Base-by-base conservation (phyloP, 2,113 vertebrate genomes). In the Perca fluviatilis region DNA sequence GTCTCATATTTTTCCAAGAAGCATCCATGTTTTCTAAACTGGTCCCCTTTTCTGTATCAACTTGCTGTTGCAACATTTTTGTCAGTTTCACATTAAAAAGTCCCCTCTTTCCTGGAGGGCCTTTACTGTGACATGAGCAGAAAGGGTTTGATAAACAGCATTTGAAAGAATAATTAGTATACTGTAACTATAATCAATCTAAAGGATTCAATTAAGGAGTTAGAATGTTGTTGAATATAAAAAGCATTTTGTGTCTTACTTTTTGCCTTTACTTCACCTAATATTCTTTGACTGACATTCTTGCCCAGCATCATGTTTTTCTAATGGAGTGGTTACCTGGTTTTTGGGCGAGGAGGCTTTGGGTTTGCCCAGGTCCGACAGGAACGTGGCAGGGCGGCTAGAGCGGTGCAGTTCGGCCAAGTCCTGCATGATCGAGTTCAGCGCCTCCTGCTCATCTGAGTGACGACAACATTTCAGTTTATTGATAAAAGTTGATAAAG, bases 341-440 rank as follows among this genome's bases (percentile, higher is more conserved):
- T 99, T 99, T 94, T 98, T 98, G 85, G 98, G 97, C 0, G 97
- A 99, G 61, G 96, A 96, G 87, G 96, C 95, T 92, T 99, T 99
- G 91, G 96, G 92, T 94, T 97, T 98, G 83, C 95, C 95, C 71
- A 96, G 92, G 94, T 99, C 98, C 77, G 97, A 94, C 89, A 97
- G 93, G 71, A 96, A 95, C 91, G 96, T 89, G 70, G 95, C 95
- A 90, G 98, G 97, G 92, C 97, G 95, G 91, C 97, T 98, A 61
- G 98, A 97, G 87, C 97, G 99, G 85, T 99, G 98, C 85, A 99
- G 96, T 91, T 98, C 98, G 89, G 96, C 97, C 96, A 99, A 95
- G 95, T 99, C 98, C 95, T 99, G 97, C 98, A 99, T 98, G 95
- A 99, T 99, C 69, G 98, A 99, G 91, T 99, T 97, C 94, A 99